A percentile compares a stretch with the other conserved stretches of the same genome.
phyloP scores from a whole-genome alignment of 1,140 invertebrate species.

The Sesamia nonagrioides region DNA sequence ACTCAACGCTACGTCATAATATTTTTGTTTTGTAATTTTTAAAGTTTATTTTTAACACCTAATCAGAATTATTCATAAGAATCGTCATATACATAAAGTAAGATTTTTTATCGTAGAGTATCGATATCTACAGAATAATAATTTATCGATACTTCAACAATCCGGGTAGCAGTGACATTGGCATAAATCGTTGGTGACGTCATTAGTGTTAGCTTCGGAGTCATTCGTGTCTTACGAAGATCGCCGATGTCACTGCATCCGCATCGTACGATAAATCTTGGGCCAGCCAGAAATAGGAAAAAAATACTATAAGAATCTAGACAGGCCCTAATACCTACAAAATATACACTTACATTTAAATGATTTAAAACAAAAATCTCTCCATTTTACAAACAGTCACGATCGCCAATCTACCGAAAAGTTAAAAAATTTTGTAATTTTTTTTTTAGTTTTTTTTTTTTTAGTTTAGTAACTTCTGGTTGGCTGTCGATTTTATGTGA shows the following conservation, averaged over 20 bases:
- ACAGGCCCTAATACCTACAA: slow-evolving; percentile 50
- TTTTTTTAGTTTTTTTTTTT: slow-evolving; percentile 46
- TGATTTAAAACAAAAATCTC: slow-evolving; percentile 54
- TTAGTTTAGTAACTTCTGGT: slow-evolving; percentile 40
- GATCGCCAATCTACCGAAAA: slow-evolving; percentile 43
- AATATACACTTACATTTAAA: slow-evolving; percentile 51
- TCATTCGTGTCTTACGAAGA: slow-evolving; percentile 7
- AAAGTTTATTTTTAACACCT: slow-evolving; percentile 52
- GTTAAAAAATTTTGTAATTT: slow-evolving; percentile 41
- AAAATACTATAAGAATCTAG: slow-evolving; percentile 53
- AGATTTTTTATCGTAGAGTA: slow-evolving; percentile 47
- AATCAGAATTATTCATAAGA: slow-evolving; percentile 59
- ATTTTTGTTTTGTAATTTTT: slow-evolving; percentile 51
- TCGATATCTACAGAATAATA: slow-evolving; percentile 51
- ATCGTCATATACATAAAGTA: slow-evolving; percentile 54
- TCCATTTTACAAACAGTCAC: slow-evolving; percentile 52
- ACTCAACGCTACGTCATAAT: slow-evolving; percentile 48
- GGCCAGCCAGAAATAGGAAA: slow-evolving; percentile 50
- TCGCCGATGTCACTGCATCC: slow-evolving; percentile 20
- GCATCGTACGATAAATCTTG: slow-evolving; percentile 41
- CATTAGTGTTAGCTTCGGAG: not conserved
- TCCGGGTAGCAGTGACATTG: slow-evolving; percentile 8
- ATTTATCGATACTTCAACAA: slow-evolving; percentile 42
- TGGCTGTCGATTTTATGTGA: slow-evolving; percentile 35
- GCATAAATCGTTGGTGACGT: not conserved